Conservation (phyloP, 2,888 invertebrate species). For the Amiota communis region DNA sequence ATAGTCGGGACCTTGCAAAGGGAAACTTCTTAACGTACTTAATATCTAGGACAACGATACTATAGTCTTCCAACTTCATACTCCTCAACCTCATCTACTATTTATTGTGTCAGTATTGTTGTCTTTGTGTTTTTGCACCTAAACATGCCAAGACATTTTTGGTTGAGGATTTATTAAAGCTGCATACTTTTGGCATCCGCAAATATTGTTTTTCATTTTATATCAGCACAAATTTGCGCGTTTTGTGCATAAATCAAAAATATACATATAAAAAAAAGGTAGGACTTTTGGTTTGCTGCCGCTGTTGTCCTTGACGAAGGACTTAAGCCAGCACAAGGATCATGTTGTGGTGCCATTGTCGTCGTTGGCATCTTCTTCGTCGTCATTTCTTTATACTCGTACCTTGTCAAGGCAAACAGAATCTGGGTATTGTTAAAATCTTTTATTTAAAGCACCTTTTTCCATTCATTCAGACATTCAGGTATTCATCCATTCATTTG, state of each 20-base stretch:
- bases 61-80: too few relatives aligned
- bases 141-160: background rate
- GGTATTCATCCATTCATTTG: background rate
- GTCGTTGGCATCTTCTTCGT: too few relatives aligned
- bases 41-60: too few relatives aligned
- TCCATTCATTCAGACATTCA: background rate
- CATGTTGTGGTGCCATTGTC: too few relatives aligned
- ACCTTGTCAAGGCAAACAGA: too few relatives aligned
- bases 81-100: background rate
- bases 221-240: slow-evolving; percentile 13
- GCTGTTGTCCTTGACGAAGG: background rate
- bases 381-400: background rate
- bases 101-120: background rate
- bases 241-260: slow-evolving; percentile 10
- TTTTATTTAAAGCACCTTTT: background rate
- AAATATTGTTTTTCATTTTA: background rate
- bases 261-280: background rate
- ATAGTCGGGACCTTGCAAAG: background rate
- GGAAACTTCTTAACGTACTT: background rate
- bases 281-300: background rate
- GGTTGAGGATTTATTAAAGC: slow-evolving; percentile 14
- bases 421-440: too few relatives aligned
- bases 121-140: slow-evolving; percentile 4
- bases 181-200: background rate
- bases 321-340: background rate